Base-by-base conservation (phyloP, 2,888 invertebrate species). In the Pyralis farinalis region DNA sequence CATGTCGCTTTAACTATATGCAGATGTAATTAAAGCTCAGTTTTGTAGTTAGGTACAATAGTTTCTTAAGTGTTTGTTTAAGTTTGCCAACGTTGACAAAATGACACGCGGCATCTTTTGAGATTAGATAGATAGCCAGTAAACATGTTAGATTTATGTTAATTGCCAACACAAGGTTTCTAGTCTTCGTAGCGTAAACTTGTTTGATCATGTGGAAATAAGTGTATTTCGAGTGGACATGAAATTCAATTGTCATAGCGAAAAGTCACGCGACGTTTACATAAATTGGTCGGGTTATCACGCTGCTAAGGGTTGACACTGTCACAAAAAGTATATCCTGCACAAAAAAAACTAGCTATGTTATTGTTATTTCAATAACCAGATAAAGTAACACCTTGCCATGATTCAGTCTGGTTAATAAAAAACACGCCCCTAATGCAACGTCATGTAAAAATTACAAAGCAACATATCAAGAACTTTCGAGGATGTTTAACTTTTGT, bases 71-170 rank as follows among this genome's bases (percentile, higher is more conserved):
- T 31, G 30, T 10, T n/a, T 31, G 20, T 8, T 22, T 21, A 29
- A 22, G 10, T 29, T 37, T 37, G 11, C 20, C 6, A 20, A 25
- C 8, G 28, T 37, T 81, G 78, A 75, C 74, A 76, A 76, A 79
- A 80, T 67, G 63, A 64, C 58, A 53, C 54, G 73, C 84, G 83
- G 83, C 68, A 58, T 69, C 81, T 86, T 25, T 86, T 84, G 78
- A 80, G 81, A 82, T 82, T 82, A 84, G 74, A 73, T 82, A 82
- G 80, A 82, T 81, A 76, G 68, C 69, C 57, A 72, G 78, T 71
- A 73, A 80, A 80, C 78, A 76, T 65, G 57, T 68, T 76, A 81
- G 85, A 84, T 85, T 84, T 83, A 78, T 83, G 65, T 74, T 79
- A 72, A 74, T 61, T 71, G 54, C 49, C 53, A 64, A 16, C 55